These are phyloP conservation scores for Melitaea cinxia DNA, from an alignment of 1,140 invertebrate species.

Conservation along the genomic window DNA sequence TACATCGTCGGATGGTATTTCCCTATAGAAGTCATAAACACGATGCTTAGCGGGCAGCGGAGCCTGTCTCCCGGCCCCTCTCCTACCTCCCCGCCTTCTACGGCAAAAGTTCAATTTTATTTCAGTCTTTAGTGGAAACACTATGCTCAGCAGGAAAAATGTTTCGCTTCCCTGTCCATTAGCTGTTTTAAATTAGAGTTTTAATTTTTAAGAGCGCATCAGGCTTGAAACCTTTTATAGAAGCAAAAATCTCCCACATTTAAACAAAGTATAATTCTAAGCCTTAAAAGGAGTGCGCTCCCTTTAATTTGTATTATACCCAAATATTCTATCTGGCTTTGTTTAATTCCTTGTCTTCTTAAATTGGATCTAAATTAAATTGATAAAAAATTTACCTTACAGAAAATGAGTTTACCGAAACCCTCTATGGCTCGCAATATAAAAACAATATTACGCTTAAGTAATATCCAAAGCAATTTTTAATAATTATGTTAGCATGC, in stretches of 20 bases:
- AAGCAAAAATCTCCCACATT: conserved; percentile 25
- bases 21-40: conserved; percentile 80
- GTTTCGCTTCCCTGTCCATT: conserved; percentile 64
- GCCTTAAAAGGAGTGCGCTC: conserved; percentile 11
- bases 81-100: conserved; percentile 33
- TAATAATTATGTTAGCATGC: conserved; percentile 73
- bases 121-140: conserved; percentile 52
- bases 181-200: conserved; percentile 66
- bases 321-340: not conserved
- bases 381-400: conserved; percentile 15
- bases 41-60: conserved; percentile 54
- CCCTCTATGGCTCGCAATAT: conserved; percentile 23
- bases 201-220: conserved; percentile 66
- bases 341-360: conserved; percentile 6
- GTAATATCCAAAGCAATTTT: conserved; percentile 74
- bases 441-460: conserved; percentile 51
- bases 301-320: conserved; percentile 4
- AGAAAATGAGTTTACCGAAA: conserved; percentile 29
- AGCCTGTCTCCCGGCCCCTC: conserved; percentile 22
- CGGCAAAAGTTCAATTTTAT: conserved; percentile 71
- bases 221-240: conserved; percentile 43
- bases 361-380: conserved; percentile 11
- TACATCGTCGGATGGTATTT: conserved; percentile 70
- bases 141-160: conserved; percentile 60
- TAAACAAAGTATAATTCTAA: conserved; percentile 20